Evolutionary conservation across 1,140 invertebrate genomes (phyloP), one percentile per base, ranked within the genome.

Genomic region (Drosophila watanabei): DNA sequence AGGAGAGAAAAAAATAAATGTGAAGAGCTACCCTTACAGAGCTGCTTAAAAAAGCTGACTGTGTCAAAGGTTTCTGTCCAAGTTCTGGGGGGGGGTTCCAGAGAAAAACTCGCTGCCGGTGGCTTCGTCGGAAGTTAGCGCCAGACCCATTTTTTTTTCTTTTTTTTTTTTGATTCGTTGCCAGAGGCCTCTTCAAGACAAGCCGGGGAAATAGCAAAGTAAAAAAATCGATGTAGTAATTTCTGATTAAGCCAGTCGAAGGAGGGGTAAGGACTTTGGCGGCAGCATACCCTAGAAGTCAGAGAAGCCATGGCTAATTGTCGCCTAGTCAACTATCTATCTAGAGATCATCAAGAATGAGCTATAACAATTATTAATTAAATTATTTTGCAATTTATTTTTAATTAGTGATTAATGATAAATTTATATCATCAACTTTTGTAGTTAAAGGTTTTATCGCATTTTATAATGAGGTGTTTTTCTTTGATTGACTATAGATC

Each of bases 171-270:
- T n/a, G n/a, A n/a, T n/a, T n/a, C n/a, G n/a, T n/a, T n/a, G 84
- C 84, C 73, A 78, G 77, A 73, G 85, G 85, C 85, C 70, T 81
- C 80, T 84, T 81, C 66, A 72, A 75, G 65, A 58, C 46, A 78
- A 80, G 68, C 57, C 37, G 39, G 39, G 68, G 63, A 73, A 57
- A 80, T 66, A 59, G 48, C 37, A 46, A 59, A 65, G 46, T 28
- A 33, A 86, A 68, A 87, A 88, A 88, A 88, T 89, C 85, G 81
- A 88, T 88, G 85, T 59, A 81, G 81, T 79, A 88, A 88, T 88
- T 88, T 88, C 41, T 83, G 72, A 75, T 80, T 80, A 87, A 80
- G 72, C 61, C 68, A 58, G 66, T 51, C 41, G 13, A 45, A 52
- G 63, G 77, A 75, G 71, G 43, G 75, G 75, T 80, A 62, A 69